Percentiles rank a stretch among this genome's conserved stretches.
Conservation (phyloP, 2,113 vertebrate genomes). For the Amphiprion ocellaris region DNA sequence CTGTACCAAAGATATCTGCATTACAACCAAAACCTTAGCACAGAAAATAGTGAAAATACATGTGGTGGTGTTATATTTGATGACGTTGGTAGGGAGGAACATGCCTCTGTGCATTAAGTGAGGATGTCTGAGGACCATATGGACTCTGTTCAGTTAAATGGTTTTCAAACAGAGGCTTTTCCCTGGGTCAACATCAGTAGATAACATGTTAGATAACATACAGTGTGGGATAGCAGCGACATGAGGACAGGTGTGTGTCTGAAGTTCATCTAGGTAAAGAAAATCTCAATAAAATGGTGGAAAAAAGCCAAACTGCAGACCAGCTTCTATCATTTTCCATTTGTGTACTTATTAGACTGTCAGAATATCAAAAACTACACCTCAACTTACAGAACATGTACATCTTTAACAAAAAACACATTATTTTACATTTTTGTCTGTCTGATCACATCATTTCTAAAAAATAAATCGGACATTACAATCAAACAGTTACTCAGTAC, state of each 20-base stretch:
- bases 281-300: not conserved
- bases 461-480: too few relatives aligned
- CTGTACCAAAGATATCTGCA: not conserved
- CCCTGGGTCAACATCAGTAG: constrained; percentile 36
- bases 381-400: too few relatives aligned
- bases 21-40: not conserved
- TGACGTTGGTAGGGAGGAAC: not conserved
- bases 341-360: not conserved
- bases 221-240: not conserved
- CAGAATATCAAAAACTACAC: too few relatives aligned
- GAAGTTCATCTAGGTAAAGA: not conserved
- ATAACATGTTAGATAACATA: constrained; percentile 19
- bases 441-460: too few relatives aligned
- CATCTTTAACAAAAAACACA: too few relatives aligned
- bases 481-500: too few relatives aligned
- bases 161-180: constrained; percentile 21
- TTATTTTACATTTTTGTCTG: too few relatives aligned
- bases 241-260: not conserved
- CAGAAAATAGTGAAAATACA: not conserved
- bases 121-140: constrained; percentile 19
- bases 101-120: not conserved
- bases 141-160: constrained; percentile 13
- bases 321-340: too few relatives aligned
- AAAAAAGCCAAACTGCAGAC: not conserved
- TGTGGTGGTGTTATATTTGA: not conserved